Evolutionary conservation across 1,140 invertebrate species (phyloP).

Genomic region (Eueides isabella): DNA sequence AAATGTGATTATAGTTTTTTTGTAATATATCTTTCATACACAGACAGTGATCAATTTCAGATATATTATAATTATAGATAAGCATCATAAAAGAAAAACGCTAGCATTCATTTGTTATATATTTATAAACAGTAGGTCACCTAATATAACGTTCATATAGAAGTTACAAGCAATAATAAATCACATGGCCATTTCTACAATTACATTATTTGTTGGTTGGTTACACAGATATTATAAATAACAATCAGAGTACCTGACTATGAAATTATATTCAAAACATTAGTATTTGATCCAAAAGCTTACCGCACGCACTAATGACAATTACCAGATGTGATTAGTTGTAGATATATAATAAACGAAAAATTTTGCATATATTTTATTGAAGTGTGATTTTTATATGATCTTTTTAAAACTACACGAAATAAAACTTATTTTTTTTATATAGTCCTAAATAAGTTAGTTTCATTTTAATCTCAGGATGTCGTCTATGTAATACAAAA

Average conservation of each 20-base stretch:
- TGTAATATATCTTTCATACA: too few species aligned
- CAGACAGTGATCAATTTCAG: too few species aligned
- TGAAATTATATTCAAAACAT: constrained; percentile 34
- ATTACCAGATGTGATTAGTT: constrained; percentile 22
- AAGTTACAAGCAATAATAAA: neutral
- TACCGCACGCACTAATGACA: constrained; percentile 30
- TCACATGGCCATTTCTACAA: neutral
- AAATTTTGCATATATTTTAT: neutral
- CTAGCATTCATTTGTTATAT: too few species aligned
- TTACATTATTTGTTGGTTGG: constrained; percentile 27
- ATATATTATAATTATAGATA: too few species aligned
- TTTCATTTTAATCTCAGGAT: constrained; percentile 29
- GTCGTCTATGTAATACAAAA: constrained; percentile 20
- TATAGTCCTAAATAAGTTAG: constrained; percentile 20
- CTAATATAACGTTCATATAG: neutral
- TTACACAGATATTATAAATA: constrained; percentile 36
- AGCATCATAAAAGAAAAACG: too few species aligned
- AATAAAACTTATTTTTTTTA: constrained; percentile 20
- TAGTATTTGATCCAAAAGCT: constrained; percentile 20
- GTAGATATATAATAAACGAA: constrained; percentile 9
- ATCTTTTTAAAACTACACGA: neutral
- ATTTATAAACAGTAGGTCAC: neutral
- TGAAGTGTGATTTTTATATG: neutral
- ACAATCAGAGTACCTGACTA: constrained; percentile 27
- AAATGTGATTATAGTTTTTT: too few species aligned